Base-by-base conservation (phyloP, 2,113 vertebrate species). In the Noturus placidus region DNA sequence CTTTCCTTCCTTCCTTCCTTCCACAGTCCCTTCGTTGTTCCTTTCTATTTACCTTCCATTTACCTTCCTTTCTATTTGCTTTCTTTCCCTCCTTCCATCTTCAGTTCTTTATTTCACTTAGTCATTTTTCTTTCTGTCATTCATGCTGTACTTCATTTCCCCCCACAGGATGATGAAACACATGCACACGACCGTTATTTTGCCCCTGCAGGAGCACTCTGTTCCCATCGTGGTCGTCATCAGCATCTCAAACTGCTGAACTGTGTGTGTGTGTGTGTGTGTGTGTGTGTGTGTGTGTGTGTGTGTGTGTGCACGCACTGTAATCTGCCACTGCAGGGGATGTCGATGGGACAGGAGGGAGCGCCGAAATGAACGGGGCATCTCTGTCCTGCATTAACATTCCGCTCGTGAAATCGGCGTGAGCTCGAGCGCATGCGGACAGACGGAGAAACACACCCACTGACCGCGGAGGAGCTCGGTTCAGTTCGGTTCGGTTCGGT, bases 261-360 rank as follows among this genome's bases (percentile, higher is more conserved):
- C 54, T 4, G 30, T 59, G 52, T 25, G 46, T 30, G 42, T n/a
- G 42, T 50, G 72, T 27, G 38, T 76, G 72, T 27, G 72, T 25
- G 38, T 27, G 20, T 27, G 74, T n/a, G 72, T 22, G 19, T 20
- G 33, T 9, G 35, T 20, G 69, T 6, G 38, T 15, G 42, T 74
- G 35, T 35, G 67, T 70, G 69, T 56, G 27, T 57, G 42, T 25
- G 69, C 2, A 6, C 46, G 46, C 46, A 9, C 46, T 30, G 50
- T 33, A n/a, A 80, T 67, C 83, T 46, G 84, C 69, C 84, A 59
- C 84, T 85, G 84, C 84, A 76, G 84, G 69, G 84, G 52, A 46
- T 42, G 25, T 17, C 33, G 70, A n/a, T n/a, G 69, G 70, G 52
- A 42, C 52, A 76, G 70, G 70, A 61, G 84, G 33, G 35, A 59